Percentiles rank a stretch among this genome's conserved stretches.
phyloP scores from a whole-genome alignment of 37 sponge, comb jelly and placozoan species.

The Haliclona indistincta region DNA sequence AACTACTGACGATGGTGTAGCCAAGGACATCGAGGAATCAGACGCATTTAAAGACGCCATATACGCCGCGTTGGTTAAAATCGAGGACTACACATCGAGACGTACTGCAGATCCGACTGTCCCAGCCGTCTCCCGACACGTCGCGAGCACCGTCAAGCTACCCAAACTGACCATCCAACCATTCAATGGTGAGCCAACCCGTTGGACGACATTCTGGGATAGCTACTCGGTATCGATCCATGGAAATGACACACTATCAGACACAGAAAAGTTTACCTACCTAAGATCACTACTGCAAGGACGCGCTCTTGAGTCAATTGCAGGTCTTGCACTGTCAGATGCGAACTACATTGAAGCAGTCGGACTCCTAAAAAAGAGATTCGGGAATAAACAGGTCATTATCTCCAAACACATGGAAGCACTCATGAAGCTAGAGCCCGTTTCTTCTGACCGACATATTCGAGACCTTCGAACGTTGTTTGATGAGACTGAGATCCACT shows the following conservation, averaged over 20 bases:
- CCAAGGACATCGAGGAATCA: not conserved
- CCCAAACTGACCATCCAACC: not conserved
- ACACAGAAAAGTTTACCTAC: conserved; percentile 7
- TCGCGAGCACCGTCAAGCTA: not conserved
- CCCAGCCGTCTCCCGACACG: not conserved
- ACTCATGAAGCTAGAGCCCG: conserved; percentile 1
- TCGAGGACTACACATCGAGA: not conserved
- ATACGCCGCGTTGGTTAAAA: not conserved
- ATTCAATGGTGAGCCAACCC: not conserved
- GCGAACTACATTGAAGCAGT: conserved; percentile 5
- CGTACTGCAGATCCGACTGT: not conserved
- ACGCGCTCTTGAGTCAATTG: not conserved
- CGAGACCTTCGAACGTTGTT: not conserved
- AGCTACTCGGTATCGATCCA: conserved; percentile 1
- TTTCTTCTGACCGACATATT: not conserved
- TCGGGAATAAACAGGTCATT: conserved; percentile 13
- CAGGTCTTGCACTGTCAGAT: not conserved
- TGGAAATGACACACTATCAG: not conserved
- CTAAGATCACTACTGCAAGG: conserved; percentile 6
- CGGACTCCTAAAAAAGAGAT: not conserved
- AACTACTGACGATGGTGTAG: not conserved
- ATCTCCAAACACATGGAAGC: conserved; percentile 2
- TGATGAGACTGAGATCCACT: not conserved
- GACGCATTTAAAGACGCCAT: not conserved
- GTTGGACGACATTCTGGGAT: conserved; percentile 20